Evolutionary conservation across 2,888 invertebrate genomes (phyloP).

Genomic region (Polyploca ridens): DNA sequence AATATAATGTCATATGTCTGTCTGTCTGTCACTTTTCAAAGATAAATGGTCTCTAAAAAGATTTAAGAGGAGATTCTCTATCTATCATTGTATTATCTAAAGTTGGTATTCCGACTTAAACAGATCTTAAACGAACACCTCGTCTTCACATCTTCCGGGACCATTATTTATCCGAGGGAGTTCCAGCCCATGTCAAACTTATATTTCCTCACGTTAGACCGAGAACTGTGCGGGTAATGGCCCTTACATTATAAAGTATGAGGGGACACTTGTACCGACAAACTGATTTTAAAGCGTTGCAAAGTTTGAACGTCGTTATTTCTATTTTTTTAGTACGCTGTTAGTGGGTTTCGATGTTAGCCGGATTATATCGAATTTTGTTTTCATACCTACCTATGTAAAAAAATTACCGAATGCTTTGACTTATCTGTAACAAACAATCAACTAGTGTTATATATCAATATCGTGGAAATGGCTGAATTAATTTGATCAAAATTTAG

Average conservation of each 20-base stretch:
- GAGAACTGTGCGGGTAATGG: neutral
- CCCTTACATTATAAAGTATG: neutral
- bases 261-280: neutral
- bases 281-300: neutral
- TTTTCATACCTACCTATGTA: neutral
- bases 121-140: neutral
- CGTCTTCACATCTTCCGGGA: neutral
- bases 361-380: neutral
- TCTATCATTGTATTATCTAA: neutral
- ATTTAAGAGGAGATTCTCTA: no score
- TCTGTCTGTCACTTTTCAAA: no score
- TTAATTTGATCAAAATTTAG: no score
- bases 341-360: neutral
- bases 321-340: neutral
- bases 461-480: no score
- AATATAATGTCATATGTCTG: no score
- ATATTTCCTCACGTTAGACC: neutral
- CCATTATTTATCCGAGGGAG: neutral
- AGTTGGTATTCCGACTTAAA: neutral
- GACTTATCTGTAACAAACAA: no score
- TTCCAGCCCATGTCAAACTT: slow-evolving; percentile 2
- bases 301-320: slow-evolving; percentile 1
- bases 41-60: no score
- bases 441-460: no score
- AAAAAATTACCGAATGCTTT: no score